These are phyloP conservation scores for Crotalus helleri DNA, from an alignment of 2,113 vertebrate genomes.

Conservation along the genomic window DNA sequence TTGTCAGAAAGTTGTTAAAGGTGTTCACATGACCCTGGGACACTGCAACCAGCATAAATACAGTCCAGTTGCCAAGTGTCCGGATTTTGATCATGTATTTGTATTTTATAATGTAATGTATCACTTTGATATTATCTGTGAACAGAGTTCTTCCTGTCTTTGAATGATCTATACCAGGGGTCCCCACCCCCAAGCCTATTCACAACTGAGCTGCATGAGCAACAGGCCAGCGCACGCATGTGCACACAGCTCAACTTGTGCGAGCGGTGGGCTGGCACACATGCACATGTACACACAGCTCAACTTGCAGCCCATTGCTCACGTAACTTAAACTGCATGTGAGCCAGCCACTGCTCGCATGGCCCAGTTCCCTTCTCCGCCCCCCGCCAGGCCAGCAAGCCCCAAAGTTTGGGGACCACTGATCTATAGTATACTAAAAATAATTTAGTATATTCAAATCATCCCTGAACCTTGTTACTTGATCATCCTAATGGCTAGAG, in stretches of 20 bases:
- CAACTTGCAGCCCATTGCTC: not conserved
- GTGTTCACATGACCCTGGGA: too few relatives aligned
- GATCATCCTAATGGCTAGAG: not conserved
- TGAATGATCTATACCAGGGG: not conserved
- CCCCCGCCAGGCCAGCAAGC: not conserved
- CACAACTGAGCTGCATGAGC: too few relatives aligned
- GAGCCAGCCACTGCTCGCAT: too few relatives aligned
- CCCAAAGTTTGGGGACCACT: too few relatives aligned
- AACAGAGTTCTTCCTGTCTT: not conserved
- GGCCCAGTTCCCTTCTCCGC: not conserved
- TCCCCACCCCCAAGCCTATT: too few relatives aligned
- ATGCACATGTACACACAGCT: too few relatives aligned
- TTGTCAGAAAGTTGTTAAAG: too few relatives aligned
- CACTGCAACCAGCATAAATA: too few relatives aligned
- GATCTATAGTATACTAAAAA: not conserved
- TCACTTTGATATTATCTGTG: not conserved
- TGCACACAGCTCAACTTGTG: too few relatives aligned
- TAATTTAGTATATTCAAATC: not conserved
- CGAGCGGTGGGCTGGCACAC: rapidly evolving
- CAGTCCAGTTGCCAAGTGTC: too few relatives aligned
- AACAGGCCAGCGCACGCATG: rapidly evolving
- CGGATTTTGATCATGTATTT: too few relatives aligned
- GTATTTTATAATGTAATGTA: not conserved
- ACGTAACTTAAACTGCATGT: not conserved
- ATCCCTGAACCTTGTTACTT: not conserved